These are phyloP conservation scores for Nipponacmea schrenckii DNA, from an alignment of 2,888 invertebrate genomes.

Conservation along the genomic window DNA sequence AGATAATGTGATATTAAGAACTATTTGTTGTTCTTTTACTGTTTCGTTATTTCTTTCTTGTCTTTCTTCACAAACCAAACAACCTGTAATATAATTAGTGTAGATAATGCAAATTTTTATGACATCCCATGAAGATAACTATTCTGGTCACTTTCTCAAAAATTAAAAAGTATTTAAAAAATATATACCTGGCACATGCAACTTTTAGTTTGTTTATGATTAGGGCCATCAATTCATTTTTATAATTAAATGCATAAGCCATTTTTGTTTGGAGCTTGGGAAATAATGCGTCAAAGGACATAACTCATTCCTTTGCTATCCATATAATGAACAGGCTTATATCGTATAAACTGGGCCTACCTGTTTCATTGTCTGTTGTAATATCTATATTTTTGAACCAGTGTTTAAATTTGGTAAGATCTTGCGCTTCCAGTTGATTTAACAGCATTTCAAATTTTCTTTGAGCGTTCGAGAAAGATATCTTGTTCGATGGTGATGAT, in stretches of 20 bases:
- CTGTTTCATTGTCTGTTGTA: background rate
- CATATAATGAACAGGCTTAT: too few relatives aligned
- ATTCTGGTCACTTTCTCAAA: background rate
- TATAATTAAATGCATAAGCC: too few relatives aligned
- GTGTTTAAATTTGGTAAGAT: background rate
- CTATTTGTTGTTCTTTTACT: conserved; percentile 1
- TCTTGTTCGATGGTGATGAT: background rate
- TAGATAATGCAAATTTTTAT: background rate
- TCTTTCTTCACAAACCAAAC: background rate
- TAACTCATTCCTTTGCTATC: too few relatives aligned
- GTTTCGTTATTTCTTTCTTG: background rate
- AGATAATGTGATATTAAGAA: conserved; percentile 36
- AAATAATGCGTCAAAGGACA: too few relatives aligned
- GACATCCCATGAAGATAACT: conserved; percentile 5
- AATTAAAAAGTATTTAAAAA: too few relatives aligned
- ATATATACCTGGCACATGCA: too few relatives aligned
- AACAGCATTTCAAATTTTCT: background rate
- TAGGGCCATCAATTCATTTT: too few relatives aligned
- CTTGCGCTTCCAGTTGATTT: background rate
- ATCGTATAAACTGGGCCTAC: background rate
- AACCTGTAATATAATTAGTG: background rate
- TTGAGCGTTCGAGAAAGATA: background rate
- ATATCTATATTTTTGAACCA: conserved; percentile 2
- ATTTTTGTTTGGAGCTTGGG: too few relatives aligned
- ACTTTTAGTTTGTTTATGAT: too few relatives aligned